A percentile compares a stretch with the other conserved stretches of the same genome.
Conservation (phyloP, 1,140 invertebrate genomes). For the Leptinotarsa undecemlineata region DNA sequence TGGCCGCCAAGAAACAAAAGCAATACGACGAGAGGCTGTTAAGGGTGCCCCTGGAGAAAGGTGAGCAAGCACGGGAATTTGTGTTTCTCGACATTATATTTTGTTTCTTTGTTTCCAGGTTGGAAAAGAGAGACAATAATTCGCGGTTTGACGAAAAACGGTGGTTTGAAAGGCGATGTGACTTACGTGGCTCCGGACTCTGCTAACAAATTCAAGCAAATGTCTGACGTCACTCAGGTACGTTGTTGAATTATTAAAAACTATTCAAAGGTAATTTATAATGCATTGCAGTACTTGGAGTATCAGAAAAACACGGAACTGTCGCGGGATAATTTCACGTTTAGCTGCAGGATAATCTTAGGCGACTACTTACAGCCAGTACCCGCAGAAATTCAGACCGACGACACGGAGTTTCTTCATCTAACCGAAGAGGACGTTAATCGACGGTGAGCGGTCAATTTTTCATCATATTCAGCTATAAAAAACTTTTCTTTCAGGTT, state of each 20-base stretch:
- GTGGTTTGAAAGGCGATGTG: constrained; percentile 83
- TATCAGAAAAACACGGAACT: constrained; percentile 75
- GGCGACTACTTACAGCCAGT: constrained; percentile 84
- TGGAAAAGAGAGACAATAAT: constrained; percentile 92
- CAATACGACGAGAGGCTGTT: constrained; percentile 66
- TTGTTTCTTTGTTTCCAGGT: constrained; percentile 52
- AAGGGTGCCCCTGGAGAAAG: constrained; percentile 74
- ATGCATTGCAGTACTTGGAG: constrained; percentile 71
- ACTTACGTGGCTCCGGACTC: constrained; percentile 84
- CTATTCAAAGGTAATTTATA: constrained; percentile 30
- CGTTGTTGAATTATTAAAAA: constrained; percentile 28
- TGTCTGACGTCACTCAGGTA: constrained; percentile 74
- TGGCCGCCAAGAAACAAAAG: constrained; percentile 56
- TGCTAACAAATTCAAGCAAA: constrained; percentile 75
- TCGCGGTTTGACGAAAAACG: constrained; percentile 78
- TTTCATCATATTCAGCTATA: too few relatives aligned
- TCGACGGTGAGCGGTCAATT: constrained; percentile 54
- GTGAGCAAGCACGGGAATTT: constrained; percentile 30
- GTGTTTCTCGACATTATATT: neutral
- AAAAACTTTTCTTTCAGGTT: neutral
- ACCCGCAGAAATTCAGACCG: constrained; percentile 59
- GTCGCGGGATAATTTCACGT: constrained; percentile 86
- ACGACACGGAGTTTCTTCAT: constrained; percentile 62
- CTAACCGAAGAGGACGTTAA: constrained; percentile 67
- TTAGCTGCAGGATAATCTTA: constrained; percentile 83